These are phyloP conservation scores for Microcebus murinus DNA, from an alignment of 2,113 vertebrate species.

Conservation along the genomic window DNA sequence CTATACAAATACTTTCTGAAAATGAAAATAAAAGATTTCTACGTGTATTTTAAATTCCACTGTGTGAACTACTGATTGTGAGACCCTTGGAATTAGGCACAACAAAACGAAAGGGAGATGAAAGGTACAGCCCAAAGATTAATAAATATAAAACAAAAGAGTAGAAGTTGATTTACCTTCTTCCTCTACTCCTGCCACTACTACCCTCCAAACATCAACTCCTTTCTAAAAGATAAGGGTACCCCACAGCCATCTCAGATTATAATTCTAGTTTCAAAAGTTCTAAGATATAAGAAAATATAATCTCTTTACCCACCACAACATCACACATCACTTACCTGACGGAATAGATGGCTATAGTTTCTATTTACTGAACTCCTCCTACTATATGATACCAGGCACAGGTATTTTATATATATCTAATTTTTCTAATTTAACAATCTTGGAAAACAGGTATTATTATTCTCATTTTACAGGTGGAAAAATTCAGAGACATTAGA, in stretches of 20 bases:
- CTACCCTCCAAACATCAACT: conserved; percentile 14
- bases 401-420: background rate
- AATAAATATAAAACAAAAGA: background rate
- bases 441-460: background rate
- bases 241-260: background rate
- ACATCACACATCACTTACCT: background rate
- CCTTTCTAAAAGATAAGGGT: conserved; percentile 5
- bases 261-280: conserved; percentile 27
- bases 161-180: background rate
- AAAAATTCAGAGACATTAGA: conserved; percentile 44
- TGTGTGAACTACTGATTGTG: background rate
- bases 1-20: conserved; percentile 48
- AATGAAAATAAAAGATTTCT: conserved; percentile 10
- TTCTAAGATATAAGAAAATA: conserved; percentile 26
- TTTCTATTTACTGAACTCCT: conserved; percentile 14
- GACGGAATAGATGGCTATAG: background rate
- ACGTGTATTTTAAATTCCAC: conserved; percentile 31
- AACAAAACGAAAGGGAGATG: conserved; percentile 22
- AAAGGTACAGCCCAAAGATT: background rate
- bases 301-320: background rate
- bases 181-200: background rate
- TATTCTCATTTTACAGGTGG: conserved; percentile 37
- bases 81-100: background rate
- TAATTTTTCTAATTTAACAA: conserved; percentile 34
- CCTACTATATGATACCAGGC: background rate